These are phyloP conservation scores for Siphlonurus alternatus DNA, from an alignment of 2,888 invertebrate genomes.

Conservation along the genomic window DNA sequence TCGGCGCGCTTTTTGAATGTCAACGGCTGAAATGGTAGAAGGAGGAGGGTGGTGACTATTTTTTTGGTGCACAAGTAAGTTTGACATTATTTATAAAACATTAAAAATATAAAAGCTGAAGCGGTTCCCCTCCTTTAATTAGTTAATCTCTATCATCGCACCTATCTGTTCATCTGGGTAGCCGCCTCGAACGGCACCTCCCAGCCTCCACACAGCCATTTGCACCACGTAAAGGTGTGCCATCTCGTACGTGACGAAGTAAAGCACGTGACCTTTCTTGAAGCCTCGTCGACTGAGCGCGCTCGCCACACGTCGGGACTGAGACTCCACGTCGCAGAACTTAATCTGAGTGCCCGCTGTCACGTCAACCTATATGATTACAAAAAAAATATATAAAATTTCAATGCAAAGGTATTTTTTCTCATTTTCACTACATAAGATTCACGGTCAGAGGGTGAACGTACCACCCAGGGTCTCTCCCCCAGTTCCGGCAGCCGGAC, in stretches of 20 bases:
- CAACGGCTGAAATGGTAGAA: no score
- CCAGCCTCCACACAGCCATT: conserved; percentile 10
- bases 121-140: no score
- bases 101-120: no score
- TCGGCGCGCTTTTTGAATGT: no score
- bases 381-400: neutral
- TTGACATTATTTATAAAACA: no score
- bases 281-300: conserved; percentile 6
- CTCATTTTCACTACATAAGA: no score
- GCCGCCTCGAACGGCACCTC: conserved; percentile 7
- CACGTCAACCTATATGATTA: neutral
- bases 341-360: neutral
- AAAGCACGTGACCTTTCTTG: conserved; percentile 8
- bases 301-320: conserved; percentile 5
- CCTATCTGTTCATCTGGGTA: conserved; percentile 2
- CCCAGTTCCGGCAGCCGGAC: neutral
- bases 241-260: conserved; percentile 6
- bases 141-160: no score
- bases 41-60: no score
- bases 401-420: neutral
- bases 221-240: conserved; percentile 3
- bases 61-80: no score
- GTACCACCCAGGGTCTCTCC: neutral
- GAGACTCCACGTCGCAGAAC: conserved; percentile 5
- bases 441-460: no score